Percentiles rank a stretch among this genome's conserved stretches.
These are phyloP conservation scores for Desoria tigrina DNA, from an alignment of 2,888 invertebrate genomes.

Conservation along the genomic window DNA sequence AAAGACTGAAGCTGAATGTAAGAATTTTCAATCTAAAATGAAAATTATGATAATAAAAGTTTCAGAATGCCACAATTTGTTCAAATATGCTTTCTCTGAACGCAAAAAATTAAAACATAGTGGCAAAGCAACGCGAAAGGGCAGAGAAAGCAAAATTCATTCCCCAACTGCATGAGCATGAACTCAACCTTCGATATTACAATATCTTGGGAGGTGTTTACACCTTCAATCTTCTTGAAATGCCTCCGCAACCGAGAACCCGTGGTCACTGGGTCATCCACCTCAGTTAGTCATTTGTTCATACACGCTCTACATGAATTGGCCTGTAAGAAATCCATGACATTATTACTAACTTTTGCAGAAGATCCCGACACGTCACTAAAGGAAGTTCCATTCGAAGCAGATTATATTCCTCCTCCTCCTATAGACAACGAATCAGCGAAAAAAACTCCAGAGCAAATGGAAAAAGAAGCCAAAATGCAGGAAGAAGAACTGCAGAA, in stretches of 20 bases:
- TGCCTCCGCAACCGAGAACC: conserved; percentile 71
- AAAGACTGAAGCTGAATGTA: conserved; percentile 52
- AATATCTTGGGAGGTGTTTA: conserved; percentile 75
- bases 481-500: conserved; percentile 52
- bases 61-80: background rate
- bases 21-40: conserved; percentile 13
- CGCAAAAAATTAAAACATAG: conserved; percentile 22
- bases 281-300: conserved; percentile 32
- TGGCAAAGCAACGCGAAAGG: conserved; percentile 51
- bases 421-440: conserved; percentile 45
- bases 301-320: background rate
- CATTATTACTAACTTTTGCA: conserved; percentile 18
- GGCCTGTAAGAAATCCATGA: background rate
- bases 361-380: conserved; percentile 39
- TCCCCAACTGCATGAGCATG: conserved; percentile 60
- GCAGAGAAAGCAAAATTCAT: conserved; percentile 58
- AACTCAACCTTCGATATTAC: conserved; percentile 74
- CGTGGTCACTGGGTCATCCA: conserved; percentile 47
- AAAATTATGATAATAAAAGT: background rate
- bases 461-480: conserved; percentile 51
- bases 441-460: conserved; percentile 53
- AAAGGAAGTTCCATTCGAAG: conserved; percentile 50
- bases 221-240: conserved; percentile 70
- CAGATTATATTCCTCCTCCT: conserved; percentile 53
- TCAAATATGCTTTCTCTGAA: background rate